Evolutionary conservation across 2,113 vertebrate species (phyloP).

Genomic region (Callionymus lyra): DNA sequence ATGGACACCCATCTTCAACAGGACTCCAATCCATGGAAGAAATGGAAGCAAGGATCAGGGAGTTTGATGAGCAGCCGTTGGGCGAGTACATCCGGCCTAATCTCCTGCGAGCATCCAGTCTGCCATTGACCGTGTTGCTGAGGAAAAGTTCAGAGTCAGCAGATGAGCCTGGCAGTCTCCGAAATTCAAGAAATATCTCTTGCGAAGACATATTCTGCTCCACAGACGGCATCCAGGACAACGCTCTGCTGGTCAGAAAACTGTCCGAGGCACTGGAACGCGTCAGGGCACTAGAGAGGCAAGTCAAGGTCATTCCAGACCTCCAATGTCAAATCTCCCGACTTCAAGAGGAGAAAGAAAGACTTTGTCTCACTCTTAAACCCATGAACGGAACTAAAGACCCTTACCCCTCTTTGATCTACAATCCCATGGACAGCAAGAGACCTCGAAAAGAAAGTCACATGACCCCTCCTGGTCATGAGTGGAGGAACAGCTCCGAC

Average conservation of each 20-base stretch:
- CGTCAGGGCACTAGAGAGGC: conserved; percentile 60
- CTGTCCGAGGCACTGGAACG: conserved; percentile 50
- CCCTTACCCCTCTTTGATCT: conserved; percentile 4
- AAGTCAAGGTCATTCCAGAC: conserved; percentile 58
- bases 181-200: conserved; percentile 24
- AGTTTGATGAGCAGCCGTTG: conserved; percentile 58
- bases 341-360: conserved; percentile 55
- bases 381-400: conserved; percentile 36
- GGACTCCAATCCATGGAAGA: conserved; percentile 29
- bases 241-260: conserved; percentile 41
- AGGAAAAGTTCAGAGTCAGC: conserved; percentile 52
- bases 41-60: conserved; percentile 56
- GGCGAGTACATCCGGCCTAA: conserved; percentile 72
- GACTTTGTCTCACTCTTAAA: conserved; percentile 25
- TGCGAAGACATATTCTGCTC: conserved; percentile 45
- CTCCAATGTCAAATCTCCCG: conserved; percentile 59
- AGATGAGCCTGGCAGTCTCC: conserved; percentile 46
- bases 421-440: conserved; percentile 25
- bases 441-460: conserved; percentile 28
- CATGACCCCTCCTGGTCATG: conserved; percentile 16
- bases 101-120: conserved; percentile 83
- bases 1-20: conserved; percentile 21
- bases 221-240: conserved; percentile 27
- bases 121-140: conserved; percentile 74
- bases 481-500: conserved; percentile 58